Conservation (phyloP, 1,140 invertebrate species). For the Leptinotarsa undecemlineata region DNA sequence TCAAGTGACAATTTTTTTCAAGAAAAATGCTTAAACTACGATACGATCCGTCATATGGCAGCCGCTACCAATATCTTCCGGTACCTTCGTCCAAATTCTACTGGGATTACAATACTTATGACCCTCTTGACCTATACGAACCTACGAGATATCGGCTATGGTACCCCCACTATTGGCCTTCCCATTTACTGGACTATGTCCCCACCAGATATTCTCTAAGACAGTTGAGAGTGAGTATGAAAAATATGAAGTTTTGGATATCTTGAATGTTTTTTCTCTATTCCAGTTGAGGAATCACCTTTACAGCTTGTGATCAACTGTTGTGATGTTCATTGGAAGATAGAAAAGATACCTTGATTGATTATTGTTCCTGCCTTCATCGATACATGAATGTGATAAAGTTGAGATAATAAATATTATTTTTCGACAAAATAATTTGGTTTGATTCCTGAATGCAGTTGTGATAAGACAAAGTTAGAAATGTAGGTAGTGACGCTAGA, state of each 20-base stretch:
- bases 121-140: neutral
- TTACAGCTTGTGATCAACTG: constrained; percentile 4
- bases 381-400: too few species aligned
- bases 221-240: constrained; percentile 21
- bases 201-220: constrained; percentile 20
- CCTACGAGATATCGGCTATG: constrained; percentile 10
- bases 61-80: constrained; percentile 15
- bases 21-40: constrained; percentile 21
- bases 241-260: neutral
- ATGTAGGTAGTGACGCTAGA: too few species aligned
- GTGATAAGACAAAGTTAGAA: too few species aligned
- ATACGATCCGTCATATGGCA: constrained; percentile 24
- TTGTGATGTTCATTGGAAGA: too few species aligned
- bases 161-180: constrained; percentile 27
- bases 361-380: too few species aligned
- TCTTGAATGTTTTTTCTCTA: neutral
- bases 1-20: neutral
- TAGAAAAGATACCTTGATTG: too few species aligned
- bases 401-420: too few species aligned
- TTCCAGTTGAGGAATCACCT: constrained; percentile 11
- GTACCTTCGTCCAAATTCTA: constrained; percentile 10
- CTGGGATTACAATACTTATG: constrained; percentile 12
- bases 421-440: too few species aligned
- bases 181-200: constrained; percentile 23
- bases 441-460: too few species aligned